Evolutionary conservation across 2,113 vertebrate genomes (phyloP), one percentile per base, ranked within the genome.

Genomic region (Pterocles gutturalis): DNA sequence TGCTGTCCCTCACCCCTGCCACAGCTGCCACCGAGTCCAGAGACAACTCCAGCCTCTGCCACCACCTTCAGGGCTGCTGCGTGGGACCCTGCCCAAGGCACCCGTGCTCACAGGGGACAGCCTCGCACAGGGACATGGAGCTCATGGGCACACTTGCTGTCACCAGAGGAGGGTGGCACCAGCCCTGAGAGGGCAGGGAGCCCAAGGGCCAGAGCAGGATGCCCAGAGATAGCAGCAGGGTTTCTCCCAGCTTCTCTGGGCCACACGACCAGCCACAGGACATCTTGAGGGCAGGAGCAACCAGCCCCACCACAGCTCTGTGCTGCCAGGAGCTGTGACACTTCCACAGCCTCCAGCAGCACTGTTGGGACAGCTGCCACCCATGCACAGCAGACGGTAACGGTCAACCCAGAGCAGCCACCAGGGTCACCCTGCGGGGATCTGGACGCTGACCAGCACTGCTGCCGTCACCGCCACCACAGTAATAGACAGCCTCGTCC

Each of bases 381-480:
- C 22, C n/a, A 24, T 22, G 9, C n/a, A 25, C 58, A 24, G 58
- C 58, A 58, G 11, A 33, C 19, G 16, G 58, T 34, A 34, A 60
- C 19, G 5, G 22, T 34, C 13, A 34, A 34, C 13, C n/a, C n/a
- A 15, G n/a, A 24, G 21, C 14, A 16, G 9, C 33, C 58, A 41
- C 41, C 41, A 41, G 41, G 41, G 41, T 13, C 41, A 41, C 7
- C 15, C 38, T 21, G 34, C 2, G 1, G 41, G 41, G 41, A 41
- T 41, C 13, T 34, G 58, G 58, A 8, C 25, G 22, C 58, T 60
- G n/a, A 60, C 3, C 58, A 60, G n/a, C 13, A 36, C 41, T 41
- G 16, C 38, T 89, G 65, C 5, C 1, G 4, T 49, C 58, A 0
- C 0, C 0, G 4, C 5, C 2, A 36, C 7, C 26, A 78, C 41